phyloP scores from a whole-genome alignment of 2,797 vertebrate species.

The Molossus alvarezi region DNA sequence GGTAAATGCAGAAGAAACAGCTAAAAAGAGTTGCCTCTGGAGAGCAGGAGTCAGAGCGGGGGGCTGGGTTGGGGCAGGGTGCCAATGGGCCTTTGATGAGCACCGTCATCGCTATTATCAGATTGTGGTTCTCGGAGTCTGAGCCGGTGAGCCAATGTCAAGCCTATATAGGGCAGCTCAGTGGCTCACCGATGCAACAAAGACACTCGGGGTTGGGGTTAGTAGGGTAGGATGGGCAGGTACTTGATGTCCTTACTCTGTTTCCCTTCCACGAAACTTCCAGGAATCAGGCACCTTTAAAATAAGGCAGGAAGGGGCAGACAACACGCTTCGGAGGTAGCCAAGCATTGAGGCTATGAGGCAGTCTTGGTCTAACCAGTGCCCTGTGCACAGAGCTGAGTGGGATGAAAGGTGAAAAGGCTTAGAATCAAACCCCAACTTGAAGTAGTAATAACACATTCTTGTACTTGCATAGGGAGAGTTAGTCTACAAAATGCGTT shows the following conservation, averaged over 20 bases:
- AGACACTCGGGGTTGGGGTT: background rate
- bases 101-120: background rate
- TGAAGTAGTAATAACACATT: background rate
- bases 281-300: background rate
- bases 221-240: background rate
- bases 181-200: background rate
- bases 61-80: background rate
- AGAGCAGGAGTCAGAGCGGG: background rate
- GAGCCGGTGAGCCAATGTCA: background rate
- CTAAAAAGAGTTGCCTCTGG: background rate
- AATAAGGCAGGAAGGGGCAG: background rate
- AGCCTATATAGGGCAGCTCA: background rate
- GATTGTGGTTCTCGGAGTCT: background rate
- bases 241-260: background rate
- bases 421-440: slow-evolving; percentile 6
- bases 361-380: background rate
- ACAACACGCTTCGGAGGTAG: no score
- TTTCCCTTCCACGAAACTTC: background rate
- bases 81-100: background rate
- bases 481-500: background rate
- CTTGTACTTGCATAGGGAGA: background rate
- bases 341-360: background rate
- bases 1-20: background rate
- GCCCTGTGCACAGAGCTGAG: background rate
- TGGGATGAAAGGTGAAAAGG: background rate